Evolutionary conservation across 2,113 vertebrate genomes (phyloP), one percentile per base, ranked within the genome.

Genomic region (Clinocottus analis): DNA sequence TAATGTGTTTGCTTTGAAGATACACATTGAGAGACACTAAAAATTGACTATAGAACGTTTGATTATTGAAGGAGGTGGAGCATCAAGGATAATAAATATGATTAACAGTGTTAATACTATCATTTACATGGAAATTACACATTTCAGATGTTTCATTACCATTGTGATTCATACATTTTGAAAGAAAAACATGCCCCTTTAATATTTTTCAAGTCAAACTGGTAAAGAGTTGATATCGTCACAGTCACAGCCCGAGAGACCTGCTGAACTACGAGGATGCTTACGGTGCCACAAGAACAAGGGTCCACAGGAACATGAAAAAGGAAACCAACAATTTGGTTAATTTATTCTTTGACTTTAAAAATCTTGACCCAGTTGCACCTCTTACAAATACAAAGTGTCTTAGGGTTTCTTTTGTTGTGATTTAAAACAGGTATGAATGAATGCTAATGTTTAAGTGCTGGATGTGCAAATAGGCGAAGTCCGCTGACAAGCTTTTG

Each of bases 211-310:
- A 63, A 39, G 29, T 86, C 79, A 77, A 55, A 59, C 53, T 5
- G 65, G n/a, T 78, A 80, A 80, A 41, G 45, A 73, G 27, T 83
- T 75, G 23, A 69, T 76, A n/a, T 73, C 59, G 70, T 39, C 19
- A 62, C 72, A 59, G 66, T 58, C 14, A 23, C 64, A 65, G 60
- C 37, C 2, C 0, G 33, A 62, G 68, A 62, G 76, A 81, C 41
- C 8, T 43, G 45, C 68, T 43, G 64, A 47, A 69, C 41, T 51
- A 49, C 61, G 61, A 19, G 2, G 39, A 35, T 53, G 8, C 43
- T 63, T 51, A 43, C 41, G 5, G 45, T 77, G 35, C 37, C 27
- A 63, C 74, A 63, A 59, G 60, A 72, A 75, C 58, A 37, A 21
- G 2, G 2, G 35, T 66, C 53, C n/a, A 75, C 65, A 72, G 33